phyloP scores from a whole-genome alignment of 2,797 vertebrate species.

The Acropternis orthonyx region DNA sequence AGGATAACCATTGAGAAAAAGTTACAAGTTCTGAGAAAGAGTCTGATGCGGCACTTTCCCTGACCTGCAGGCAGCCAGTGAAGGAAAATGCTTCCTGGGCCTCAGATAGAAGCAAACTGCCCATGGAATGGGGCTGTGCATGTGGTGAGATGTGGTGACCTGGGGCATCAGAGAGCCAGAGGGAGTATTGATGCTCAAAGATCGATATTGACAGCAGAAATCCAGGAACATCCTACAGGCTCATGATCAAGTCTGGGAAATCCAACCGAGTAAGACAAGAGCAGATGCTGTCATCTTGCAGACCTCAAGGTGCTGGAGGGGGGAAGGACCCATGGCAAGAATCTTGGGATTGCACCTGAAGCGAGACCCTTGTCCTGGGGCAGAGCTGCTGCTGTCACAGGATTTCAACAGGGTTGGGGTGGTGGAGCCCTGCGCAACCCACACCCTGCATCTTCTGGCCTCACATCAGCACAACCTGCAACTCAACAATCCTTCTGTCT shows the following conservation, averaged over 20 bases:
- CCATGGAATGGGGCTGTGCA: not conserved
- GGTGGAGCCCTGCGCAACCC: not conserved
- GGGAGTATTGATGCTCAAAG: not conserved
- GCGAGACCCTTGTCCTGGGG: not conserved
- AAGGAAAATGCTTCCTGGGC: not conserved
- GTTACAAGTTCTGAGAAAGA: not conserved
- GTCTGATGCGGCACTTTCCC: not conserved
- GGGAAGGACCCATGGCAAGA: not conserved
- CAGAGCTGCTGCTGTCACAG: not conserved
- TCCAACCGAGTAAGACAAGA: not conserved
- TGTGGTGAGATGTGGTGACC: fast-evolving
- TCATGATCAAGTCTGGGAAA: not conserved
- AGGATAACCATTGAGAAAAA: not conserved
- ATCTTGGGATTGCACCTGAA: not conserved
- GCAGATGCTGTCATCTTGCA: not conserved
- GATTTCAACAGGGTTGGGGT: not conserved
- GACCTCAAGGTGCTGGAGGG: not conserved
- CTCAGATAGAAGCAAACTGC: not conserved
- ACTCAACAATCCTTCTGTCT: not conserved
- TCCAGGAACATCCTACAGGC: not conserved
- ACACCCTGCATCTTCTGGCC: not conserved
- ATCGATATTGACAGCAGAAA: not conserved
- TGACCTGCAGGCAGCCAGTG: not conserved
- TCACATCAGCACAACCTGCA: not conserved
- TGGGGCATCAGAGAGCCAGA: not conserved